A percentile compares a stretch with the other conserved stretches of the same genome.
Conservation (phyloP, 2,888 invertebrate genomes). For the Ormyrus labotus region DNA sequence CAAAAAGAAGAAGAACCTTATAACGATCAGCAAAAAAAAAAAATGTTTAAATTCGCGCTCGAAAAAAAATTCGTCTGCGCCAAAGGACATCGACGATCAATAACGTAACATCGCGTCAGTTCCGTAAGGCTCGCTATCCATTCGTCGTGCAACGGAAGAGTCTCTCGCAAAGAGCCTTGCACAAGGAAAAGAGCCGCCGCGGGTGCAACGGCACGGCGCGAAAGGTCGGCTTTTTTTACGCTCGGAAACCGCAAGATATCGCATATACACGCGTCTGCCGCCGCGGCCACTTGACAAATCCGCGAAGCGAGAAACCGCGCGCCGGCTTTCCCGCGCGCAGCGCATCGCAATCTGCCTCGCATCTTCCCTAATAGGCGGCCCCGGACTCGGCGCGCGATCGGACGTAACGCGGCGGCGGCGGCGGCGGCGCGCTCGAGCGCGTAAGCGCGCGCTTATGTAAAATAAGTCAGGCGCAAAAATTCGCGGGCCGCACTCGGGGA, state of each 20-base stretch:
- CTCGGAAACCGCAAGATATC: neutral
- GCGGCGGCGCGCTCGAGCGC: neutral
- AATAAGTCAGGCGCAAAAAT: neutral
- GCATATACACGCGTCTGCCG: neutral
- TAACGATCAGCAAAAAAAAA: too few relatives aligned
- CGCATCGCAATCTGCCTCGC: slow-evolving; percentile 27
- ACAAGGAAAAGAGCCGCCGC: slow-evolving; percentile 8
- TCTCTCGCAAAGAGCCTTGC: slow-evolving; percentile 28
- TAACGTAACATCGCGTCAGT: slow-evolving; percentile 24
- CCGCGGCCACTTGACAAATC: slow-evolving; percentile 14
- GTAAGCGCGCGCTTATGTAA: neutral
- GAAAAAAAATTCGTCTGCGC: too few relatives aligned
- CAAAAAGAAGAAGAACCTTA: too few relatives aligned
- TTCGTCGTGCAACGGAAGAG: slow-evolving; percentile 31
- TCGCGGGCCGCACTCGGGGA: neutral
- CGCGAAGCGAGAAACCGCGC: slow-evolving; percentile 20
- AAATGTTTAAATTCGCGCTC: too few relatives aligned
- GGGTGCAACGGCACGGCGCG: neutral
- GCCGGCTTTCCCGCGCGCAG: neutral
- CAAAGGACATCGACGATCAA: neutral
- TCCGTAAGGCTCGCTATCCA: slow-evolving; percentile 2
- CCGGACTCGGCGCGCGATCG: slow-evolving; percentile 18
- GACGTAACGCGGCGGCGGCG: slow-evolving; percentile 9
- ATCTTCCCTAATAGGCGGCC: slow-evolving; percentile 30
- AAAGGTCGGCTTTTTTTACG: slow-evolving; percentile 40